Evolutionary conservation across 1,140 invertebrate genomes (phyloP).

Genomic region (Matsumurasca onukii): DNA sequence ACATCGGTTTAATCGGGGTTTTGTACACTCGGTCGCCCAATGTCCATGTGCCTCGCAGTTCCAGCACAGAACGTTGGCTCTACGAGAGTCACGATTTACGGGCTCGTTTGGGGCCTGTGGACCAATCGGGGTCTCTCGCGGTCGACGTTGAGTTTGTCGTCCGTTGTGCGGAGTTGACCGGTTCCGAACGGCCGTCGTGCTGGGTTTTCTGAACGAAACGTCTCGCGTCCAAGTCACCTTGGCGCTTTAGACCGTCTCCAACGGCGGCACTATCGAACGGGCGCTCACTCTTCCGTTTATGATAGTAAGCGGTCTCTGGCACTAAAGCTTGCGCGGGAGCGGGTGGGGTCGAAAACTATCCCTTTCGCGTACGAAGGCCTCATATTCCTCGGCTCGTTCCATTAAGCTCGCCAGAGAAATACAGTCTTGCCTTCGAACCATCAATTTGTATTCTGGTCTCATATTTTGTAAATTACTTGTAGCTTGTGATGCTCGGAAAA

Average conservation of each 20-base stretch:
- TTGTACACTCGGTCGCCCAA: not conserved
- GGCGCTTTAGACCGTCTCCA: not conserved
- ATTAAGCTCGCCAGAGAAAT: not conserved
- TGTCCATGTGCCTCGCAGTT: not conserved
- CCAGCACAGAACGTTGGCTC: not conserved
- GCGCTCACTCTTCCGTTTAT: not conserved
- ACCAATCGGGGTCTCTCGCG: not conserved
- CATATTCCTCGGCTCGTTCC: not conserved
- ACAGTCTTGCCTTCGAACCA: not conserved
- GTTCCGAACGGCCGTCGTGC: not conserved
- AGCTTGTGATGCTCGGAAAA: not conserved
- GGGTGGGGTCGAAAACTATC: not conserved
- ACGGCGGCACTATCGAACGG: not conserved
- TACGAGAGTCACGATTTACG: not conserved
- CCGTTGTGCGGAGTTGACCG: not conserved
- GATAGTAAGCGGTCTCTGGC: slow-evolving; percentile 1
- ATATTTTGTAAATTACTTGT: not conserved
- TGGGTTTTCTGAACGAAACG: not conserved
- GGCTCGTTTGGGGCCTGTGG: not conserved
- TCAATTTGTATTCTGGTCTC: not conserved
- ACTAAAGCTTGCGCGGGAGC: not conserved
- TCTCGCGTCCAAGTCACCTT: not conserved
- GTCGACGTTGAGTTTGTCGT: not conserved
- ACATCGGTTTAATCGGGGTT: not conserved
- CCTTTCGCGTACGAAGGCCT: not conserved